Percentiles rank a stretch among this genome's conserved stretches.
phyloP scores from a whole-genome alignment of 2,888 invertebrate genomes.

The Strigamia transsilvanica region DNA sequence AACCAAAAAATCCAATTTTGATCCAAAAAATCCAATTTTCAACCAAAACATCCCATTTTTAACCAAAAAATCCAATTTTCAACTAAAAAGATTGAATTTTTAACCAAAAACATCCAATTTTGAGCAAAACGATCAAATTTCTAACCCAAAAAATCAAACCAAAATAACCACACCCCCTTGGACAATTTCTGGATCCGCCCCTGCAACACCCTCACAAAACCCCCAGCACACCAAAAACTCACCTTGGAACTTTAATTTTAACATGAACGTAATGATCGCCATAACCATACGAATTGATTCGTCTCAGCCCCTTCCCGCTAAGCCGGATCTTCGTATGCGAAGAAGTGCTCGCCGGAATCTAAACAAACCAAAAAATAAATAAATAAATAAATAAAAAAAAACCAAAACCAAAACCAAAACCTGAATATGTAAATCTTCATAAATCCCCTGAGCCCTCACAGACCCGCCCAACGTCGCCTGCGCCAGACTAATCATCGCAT shows the following conservation, averaged over 20 bases:
- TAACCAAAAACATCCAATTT: too few species aligned
- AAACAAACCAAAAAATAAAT: slow-evolving; percentile 55
- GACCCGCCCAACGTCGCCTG: slow-evolving; percentile 95
- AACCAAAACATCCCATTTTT: too few species aligned
- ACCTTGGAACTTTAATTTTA: slow-evolving; percentile 86
- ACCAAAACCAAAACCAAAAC: slow-evolving; percentile 65
- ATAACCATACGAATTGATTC: slow-evolving; percentile 86
- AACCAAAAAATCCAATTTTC: too few species aligned
- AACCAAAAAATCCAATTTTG: too few species aligned
- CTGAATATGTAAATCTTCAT: slow-evolving; percentile 91
- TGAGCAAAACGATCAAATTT: too few species aligned
- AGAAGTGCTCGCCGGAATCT: slow-evolving; percentile 90
- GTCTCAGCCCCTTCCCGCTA: slow-evolving; percentile 89
- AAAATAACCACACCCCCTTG: too few species aligned
- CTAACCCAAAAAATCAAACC: too few species aligned
- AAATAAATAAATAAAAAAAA: neutral
- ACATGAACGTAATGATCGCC: slow-evolving; percentile 97
- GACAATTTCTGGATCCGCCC: too few species aligned
- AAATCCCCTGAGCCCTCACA: slow-evolving; percentile 89
- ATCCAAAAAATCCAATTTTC: too few species aligned
- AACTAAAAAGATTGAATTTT: too few species aligned
- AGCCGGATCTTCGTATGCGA: slow-evolving; percentile 89
- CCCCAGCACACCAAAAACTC: slow-evolving; percentile 57
- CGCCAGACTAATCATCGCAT: slow-evolving; percentile 84
- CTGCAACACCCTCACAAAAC: too few species aligned